Base-by-base conservation (phyloP, 2,888 invertebrate species). In the Leptothorax acervorum region DNA sequence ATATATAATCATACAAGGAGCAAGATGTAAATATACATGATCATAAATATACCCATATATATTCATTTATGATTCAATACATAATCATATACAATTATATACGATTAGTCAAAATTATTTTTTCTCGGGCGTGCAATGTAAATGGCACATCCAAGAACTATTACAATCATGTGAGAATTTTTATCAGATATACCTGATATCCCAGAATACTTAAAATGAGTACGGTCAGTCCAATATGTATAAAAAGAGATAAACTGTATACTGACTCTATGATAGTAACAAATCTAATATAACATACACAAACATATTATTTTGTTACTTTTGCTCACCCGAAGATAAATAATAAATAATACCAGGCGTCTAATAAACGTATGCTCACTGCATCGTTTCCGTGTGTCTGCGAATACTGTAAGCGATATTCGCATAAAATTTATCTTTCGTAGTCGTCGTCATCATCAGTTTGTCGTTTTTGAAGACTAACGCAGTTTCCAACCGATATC, bases 391-490 rank as follows among this genome's bases (percentile, higher is more conserved):
- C 11, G 3, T 39, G 11, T 78, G 68, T 15, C 55, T 78, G 45
- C 45, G 68, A 31, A 78, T 68, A 55, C 68, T 57, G 6, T 68
- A 78, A 0, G 11, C 42, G 9, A 78, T 57, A 45, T 78, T 78
- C 1, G 45, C n/a, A 0, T 45, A 68, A 45, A 18, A 48, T n/a
- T 31, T 42, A 68, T 78, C 9, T 18, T 28, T 11, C 8, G 31
- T 45, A 12, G n/a, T n/a, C n/a, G 23, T 8, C 11, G 15, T 31
- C 8, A 48, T 8, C 11, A 9, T 31, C 8, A 48, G 15, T 39
- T 18, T 12, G 5, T 76, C 39, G 1, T 53, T 39, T 65, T 51
- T 1, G 2, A 28, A 39, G 0, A 28, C 6, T 2, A 51, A 23
- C 1, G 48, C 76, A 6, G 2, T 28, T 65, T 76, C 51, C 39